Evolutionary conservation across 2,888 invertebrate species (phyloP).

Genomic region (Apamea anceps): DNA sequence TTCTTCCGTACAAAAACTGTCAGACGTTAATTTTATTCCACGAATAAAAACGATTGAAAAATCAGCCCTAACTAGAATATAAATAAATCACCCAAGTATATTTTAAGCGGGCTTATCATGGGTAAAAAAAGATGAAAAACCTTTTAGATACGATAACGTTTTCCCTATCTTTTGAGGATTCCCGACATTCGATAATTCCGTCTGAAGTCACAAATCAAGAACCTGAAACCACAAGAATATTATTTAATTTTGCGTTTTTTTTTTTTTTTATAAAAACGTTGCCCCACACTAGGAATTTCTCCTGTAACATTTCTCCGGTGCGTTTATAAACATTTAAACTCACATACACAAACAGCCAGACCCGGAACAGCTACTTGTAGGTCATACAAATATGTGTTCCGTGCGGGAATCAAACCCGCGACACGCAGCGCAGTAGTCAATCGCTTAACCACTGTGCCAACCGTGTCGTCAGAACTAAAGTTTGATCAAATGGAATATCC

Average conservation of each 20-base stretch:
- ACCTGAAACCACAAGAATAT: constrained; percentile 9
- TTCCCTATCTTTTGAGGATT: constrained; percentile 26
- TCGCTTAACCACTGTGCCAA: too few species aligned
- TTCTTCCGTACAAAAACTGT: not conserved
- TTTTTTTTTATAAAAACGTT: too few species aligned
- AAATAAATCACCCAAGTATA: not conserved
- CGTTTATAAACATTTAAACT: too few species aligned
- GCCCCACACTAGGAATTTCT: too few species aligned
- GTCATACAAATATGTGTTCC: too few species aligned
- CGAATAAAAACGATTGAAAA: not conserved
- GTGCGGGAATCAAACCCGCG: too few species aligned
- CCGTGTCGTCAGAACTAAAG: not conserved
- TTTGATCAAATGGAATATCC: constrained; percentile 10
- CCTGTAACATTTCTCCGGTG: too few species aligned
- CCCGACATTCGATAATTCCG: constrained; percentile 5
- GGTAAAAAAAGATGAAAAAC: not conserved
- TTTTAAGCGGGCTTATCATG: not conserved
- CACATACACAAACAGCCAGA: too few species aligned
- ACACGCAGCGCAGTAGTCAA: too few species aligned
- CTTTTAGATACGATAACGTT: constrained; percentile 5
- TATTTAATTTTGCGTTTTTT: not conserved
- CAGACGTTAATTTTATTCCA: not conserved
- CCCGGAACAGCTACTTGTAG: too few species aligned
- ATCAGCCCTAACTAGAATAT: not conserved
- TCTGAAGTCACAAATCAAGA: constrained; percentile 16